Evolutionary conservation across 2,113 vertebrate genomes (phyloP).

Genomic region (Alaudala cheleensis): DNA sequence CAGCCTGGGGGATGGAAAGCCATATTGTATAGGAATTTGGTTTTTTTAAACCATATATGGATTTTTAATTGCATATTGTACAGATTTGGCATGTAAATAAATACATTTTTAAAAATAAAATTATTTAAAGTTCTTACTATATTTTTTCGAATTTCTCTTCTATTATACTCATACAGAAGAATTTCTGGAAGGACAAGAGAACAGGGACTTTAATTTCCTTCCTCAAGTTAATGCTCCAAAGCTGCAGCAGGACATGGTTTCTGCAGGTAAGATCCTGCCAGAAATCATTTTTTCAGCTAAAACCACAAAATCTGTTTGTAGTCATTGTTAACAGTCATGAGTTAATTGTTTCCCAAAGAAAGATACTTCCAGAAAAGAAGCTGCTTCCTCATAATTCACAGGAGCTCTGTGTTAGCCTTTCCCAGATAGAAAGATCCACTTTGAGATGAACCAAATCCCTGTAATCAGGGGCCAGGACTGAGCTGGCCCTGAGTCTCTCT

Average conservation of each 20-base stretch:
- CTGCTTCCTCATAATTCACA: neutral
- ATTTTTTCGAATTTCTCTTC: neutral
- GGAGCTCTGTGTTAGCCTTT: neutral
- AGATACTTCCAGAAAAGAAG: neutral
- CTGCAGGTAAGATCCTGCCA: neutral
- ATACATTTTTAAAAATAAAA: conserved; percentile 59
- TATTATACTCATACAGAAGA: neutral
- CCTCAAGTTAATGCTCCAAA: neutral
- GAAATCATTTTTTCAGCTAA: neutral
- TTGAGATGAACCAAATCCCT: neutral
- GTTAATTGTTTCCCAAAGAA: neutral
- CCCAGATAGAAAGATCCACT: neutral
- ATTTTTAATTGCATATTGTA: conserved; percentile 66
- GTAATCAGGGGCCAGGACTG: neutral
- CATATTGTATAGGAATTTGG: conserved; percentile 41
- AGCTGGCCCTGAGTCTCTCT: neutral
- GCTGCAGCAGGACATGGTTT: neutral
- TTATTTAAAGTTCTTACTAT: conserved; percentile 60
- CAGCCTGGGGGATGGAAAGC: conserved; percentile 37
- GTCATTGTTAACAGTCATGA: neutral
- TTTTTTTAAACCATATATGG: neutral
- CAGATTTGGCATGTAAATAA: conserved; percentile 55
- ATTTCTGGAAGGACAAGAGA: neutral
- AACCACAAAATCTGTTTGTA: neutral
- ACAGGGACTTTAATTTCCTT: neutral